Evolutionary conservation across 2,797 vertebrate genomes (phyloP).

Genomic region (Lagorchestes hirsutus): DNA sequence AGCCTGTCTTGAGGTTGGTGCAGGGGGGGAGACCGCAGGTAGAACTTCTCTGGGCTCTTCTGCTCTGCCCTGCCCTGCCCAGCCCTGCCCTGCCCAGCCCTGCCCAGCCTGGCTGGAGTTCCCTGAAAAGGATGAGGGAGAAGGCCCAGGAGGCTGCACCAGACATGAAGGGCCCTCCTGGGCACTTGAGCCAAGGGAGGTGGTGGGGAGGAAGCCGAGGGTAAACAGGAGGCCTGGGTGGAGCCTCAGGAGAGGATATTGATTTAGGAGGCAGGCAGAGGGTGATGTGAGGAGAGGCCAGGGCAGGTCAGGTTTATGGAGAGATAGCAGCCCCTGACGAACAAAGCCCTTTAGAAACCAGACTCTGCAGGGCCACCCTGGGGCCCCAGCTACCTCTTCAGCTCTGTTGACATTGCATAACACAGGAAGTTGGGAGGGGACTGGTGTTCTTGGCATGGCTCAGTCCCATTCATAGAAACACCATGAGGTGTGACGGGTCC

Average conservation of each 20-base stretch:
- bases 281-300: not conserved
- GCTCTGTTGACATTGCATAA: not conserved
- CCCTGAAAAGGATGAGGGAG: not conserved
- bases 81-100: no score
- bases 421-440: not conserved
- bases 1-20: not conserved
- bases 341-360: not conserved
- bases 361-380: not conserved
- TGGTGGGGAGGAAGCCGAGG: not conserved
- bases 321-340: not conserved
- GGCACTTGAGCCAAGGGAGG: not conserved
- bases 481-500: not conserved
- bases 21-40: not conserved
- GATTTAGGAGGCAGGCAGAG: not conserved
- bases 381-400: not conserved
- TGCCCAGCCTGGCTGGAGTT: not conserved
- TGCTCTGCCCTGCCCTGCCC: no score
- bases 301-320: not conserved
- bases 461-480: conserved; percentile 1
- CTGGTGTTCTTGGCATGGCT: not conserved
- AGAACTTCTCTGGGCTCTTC: not conserved
- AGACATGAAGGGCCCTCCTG: not conserved
- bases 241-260: not conserved
- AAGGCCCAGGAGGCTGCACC: not conserved
- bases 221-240: not conserved